phyloP scores from a whole-genome alignment of 2,888 invertebrate genomes.

The Platycnemis pennipes region DNA sequence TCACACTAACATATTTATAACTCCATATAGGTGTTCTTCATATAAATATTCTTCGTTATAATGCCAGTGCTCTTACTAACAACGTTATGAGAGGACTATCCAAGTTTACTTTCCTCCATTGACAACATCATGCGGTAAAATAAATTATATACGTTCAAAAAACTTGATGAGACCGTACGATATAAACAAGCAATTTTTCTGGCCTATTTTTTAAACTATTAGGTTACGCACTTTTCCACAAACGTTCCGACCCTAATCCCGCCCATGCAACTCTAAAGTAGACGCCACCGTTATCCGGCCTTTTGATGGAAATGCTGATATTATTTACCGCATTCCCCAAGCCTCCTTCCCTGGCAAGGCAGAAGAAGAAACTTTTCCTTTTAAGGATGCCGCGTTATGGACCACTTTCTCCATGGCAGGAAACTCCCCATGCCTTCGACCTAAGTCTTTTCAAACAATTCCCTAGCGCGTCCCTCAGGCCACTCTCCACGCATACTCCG shows the following conservation, averaged over 20 bases:
- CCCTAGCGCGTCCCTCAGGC: background rate
- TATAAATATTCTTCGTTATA: no score
- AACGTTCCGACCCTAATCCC: background rate
- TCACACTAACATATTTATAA: no score
- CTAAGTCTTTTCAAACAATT: slow-evolving; percentile 62
- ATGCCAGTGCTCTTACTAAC: no score
- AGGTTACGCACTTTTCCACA: background rate
- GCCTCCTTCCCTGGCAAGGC: background rate
- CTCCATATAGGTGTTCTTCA: no score
- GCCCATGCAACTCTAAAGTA: background rate
- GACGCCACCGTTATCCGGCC: background rate
- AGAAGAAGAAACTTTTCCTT: slow-evolving; percentile 53
- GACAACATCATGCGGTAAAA: no score
- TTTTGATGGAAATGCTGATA: slow-evolving; percentile 1
- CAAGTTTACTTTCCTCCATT: no score
- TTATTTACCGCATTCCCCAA: slow-evolving; percentile 46
- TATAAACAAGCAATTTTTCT: background rate
- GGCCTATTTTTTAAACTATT: background rate
- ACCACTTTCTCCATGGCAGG: slow-evolving; percentile 47
- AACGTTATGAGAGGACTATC: no score
- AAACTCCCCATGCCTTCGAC: slow-evolving; percentile 53
- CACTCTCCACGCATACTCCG: background rate
- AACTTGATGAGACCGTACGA: background rate
- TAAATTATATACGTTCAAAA: no score
- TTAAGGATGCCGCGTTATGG: slow-evolving; percentile 50